Conservation (phyloP, 2,113 vertebrate species). For the Laticauda laticaudata region DNA sequence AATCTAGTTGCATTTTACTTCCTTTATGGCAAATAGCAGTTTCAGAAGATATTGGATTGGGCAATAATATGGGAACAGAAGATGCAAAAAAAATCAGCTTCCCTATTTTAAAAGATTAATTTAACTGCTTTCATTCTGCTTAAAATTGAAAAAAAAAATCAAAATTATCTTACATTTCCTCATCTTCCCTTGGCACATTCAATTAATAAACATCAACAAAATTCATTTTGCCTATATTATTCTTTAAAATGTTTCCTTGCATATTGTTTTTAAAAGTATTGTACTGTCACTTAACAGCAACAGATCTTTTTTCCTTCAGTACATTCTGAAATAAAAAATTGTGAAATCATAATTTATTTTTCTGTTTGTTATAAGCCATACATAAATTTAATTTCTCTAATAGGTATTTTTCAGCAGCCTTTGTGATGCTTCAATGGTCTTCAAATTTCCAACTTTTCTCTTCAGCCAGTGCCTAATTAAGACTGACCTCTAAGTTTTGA, state of each 20-base stretch:
- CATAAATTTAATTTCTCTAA: constrained; percentile 7
- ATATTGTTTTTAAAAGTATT: background rate
- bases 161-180: background rate
- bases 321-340: background rate
- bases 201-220: background rate
- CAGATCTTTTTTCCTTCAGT: background rate
- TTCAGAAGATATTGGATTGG: background rate
- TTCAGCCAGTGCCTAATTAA: constrained; percentile 18
- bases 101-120: background rate
- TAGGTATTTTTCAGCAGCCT: constrained; percentile 10
- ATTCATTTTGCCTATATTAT: background rate
- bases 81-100: background rate
- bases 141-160: background rate
- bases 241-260: background rate
- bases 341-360: constrained; percentile 20
- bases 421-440: background rate
- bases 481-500: constrained; percentile 9
- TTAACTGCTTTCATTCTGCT: background rate
- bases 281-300: background rate
- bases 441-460: constrained; percentile 16
- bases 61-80: background rate
- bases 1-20: background rate
- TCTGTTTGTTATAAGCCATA: constrained; percentile 11
- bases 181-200: background rate
- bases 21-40: background rate